phyloP scores from a whole-genome alignment of 2,797 vertebrate genomes.

The Chaetophractus vellerosus region DNA sequence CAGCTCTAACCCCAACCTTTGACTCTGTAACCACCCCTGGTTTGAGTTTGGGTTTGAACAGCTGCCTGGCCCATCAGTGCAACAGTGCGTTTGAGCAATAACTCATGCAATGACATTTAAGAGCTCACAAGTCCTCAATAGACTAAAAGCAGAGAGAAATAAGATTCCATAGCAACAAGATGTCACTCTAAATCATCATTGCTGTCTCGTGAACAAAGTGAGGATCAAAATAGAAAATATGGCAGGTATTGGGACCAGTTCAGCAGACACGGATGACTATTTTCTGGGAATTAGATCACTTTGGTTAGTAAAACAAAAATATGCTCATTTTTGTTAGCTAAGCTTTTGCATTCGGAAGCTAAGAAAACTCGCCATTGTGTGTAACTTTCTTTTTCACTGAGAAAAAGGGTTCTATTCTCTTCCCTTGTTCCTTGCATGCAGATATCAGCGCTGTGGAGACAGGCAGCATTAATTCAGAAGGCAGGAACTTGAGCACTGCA shows the following conservation, averaged over 20 bases:
- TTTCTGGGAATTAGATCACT: constrained; percentile 70
- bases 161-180: constrained; percentile 60
- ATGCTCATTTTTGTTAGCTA: constrained; percentile 70
- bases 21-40: constrained; percentile 69
- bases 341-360: constrained; percentile 66
- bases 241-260: constrained; percentile 64
- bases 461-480: constrained; percentile 56
- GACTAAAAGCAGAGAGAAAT: constrained; percentile 70
- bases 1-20: constrained; percentile 65
- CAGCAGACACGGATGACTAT: constrained; percentile 58
- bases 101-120: constrained; percentile 39
- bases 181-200: constrained; percentile 77
- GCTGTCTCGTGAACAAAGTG: constrained; percentile 56
- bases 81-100: constrained; percentile 19
- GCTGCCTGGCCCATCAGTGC: constrained; percentile 68
- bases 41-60: constrained; percentile 82
- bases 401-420: background rate
- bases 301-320: constrained; percentile 55
- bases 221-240: constrained; percentile 75
- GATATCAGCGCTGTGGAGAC: constrained; percentile 61
- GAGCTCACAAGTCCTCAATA: constrained; percentile 51
- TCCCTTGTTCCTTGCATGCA: constrained; percentile 67
- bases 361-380: constrained; percentile 69
- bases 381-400: constrained; percentile 63
- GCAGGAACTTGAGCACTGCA: constrained; percentile 39